Evolutionary conservation across 2,113 vertebrate species (phyloP).

Genomic region (Morone chrysops): DNA sequence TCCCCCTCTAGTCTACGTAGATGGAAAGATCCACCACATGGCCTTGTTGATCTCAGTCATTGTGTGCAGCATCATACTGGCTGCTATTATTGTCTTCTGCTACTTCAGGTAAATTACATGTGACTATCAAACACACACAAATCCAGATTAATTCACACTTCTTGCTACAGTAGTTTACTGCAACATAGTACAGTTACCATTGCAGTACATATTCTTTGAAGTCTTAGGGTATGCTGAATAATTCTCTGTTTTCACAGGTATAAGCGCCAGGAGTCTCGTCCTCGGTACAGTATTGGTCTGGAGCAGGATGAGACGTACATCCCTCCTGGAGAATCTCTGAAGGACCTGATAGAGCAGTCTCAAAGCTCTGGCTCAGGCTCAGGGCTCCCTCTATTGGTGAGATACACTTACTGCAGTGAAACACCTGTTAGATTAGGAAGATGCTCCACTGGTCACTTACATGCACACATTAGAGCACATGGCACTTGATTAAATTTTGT

Average conservation of each 20-base stretch:
- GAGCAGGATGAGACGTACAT: slow-evolving; percentile 95
- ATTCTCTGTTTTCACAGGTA: slow-evolving; percentile 82
- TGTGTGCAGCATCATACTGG: slow-evolving; percentile 91
- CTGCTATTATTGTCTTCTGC: slow-evolving; percentile 91
- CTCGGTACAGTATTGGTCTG: slow-evolving; percentile 93
- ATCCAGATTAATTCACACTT: neutral
- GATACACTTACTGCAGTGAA: slow-evolving; percentile 57
- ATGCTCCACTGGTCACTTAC: neutral
- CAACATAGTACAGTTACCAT: no score
- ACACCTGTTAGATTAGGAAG: neutral
- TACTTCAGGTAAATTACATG: slow-evolving; percentile 91
- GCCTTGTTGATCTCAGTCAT: slow-evolving; percentile 92
- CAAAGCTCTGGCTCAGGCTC: slow-evolving; percentile 98
- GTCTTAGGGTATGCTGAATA: neutral
- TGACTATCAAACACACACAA: neutral
- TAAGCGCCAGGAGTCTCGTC: slow-evolving; percentile 90
- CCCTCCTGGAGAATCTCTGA: slow-evolving; percentile 93
- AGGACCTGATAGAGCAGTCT: slow-evolving; percentile 96
- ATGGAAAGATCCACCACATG: slow-evolving; percentile 91
- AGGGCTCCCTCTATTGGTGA: slow-evolving; percentile 98
- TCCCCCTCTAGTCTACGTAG: slow-evolving; percentile 86
- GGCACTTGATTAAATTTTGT: neutral
- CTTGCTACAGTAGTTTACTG: neutral
- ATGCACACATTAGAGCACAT: neutral
- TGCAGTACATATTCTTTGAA: neutral